Evolutionary conservation across 2,797 vertebrate species (phyloP).

Genomic region (Malacoctenus gilli): DNA sequence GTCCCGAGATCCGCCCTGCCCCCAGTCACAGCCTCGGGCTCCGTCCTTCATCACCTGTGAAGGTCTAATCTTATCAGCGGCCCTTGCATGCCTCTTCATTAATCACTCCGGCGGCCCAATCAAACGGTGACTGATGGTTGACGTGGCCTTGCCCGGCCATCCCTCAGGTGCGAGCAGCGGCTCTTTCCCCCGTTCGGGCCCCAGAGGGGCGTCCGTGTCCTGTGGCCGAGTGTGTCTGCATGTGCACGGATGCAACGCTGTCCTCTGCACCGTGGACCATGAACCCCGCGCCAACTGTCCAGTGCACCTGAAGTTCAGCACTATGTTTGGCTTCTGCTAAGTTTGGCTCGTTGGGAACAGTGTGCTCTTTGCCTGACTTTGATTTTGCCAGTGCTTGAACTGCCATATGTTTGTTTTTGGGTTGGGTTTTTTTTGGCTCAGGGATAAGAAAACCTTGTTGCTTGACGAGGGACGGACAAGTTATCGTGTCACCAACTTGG

Average conservation of each 20-base stretch:
- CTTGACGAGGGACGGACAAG: conserved; percentile 24
- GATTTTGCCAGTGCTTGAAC: neutral
- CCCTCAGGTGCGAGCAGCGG: conserved; percentile 44
- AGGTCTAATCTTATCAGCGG: conserved; percentile 79
- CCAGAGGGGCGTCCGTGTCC: no score
- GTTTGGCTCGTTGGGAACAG: conserved; percentile 21
- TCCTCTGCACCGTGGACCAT: conserved; percentile 14
- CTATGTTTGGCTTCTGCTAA: conserved; percentile 21
- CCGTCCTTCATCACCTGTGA: conserved; percentile 76
- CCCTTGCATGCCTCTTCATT: conserved; percentile 73
- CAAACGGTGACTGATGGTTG: conserved; percentile 72
- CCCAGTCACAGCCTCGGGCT: conserved; percentile 33
- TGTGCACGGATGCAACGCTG: conserved; percentile 14
- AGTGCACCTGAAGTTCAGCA: conserved; percentile 22
- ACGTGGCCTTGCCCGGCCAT: conserved; percentile 68
- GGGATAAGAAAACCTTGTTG: conserved; percentile 29
- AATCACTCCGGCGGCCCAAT: conserved; percentile 75
- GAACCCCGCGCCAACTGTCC: conserved; percentile 30
- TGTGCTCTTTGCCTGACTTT: conserved; percentile 23
- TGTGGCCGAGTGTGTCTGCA: conserved; percentile 16
- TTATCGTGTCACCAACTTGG: conserved; percentile 16
- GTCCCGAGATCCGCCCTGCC: conserved; percentile 39
- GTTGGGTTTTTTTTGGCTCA: conserved; percentile 7
- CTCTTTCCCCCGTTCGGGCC: neutral
- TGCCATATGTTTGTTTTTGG: no score